Base-by-base conservation (phyloP, 2,797 vertebrate genomes). In the Hipposideros larvatus region DNA sequence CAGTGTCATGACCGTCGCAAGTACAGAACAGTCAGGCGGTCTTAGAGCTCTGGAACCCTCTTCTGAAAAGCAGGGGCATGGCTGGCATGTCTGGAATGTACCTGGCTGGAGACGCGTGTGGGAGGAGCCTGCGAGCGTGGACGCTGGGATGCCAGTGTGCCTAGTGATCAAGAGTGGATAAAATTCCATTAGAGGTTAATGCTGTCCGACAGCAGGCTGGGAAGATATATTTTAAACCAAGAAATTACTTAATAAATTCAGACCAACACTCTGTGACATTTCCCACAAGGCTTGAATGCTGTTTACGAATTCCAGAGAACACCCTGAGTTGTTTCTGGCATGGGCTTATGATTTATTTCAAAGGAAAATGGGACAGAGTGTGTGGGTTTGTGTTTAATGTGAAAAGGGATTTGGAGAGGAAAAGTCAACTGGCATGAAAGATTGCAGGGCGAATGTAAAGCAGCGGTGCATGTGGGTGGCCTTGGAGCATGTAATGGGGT, bases 401-500 rank as follows among this genome's bases (percentile, higher is more conserved):
- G 97, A 97, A 98, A 98, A 97, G 98, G 98, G 98, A 98, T 98
- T 98, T 98, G 97, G 96, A 98, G 98, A 98, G 97, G 98, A 98
- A 98, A 98, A 98, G 98, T 98, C 98, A 98, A 98, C 97, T 82
- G 97, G 97, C 98, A 97, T 98, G 98, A 98, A 98, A 97, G 98
- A 98, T 98, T 98, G 98, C 98, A 98, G 97, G 98, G 98, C 97
- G 98, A 97, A 97, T 87, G 96, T 63, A 90, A 97, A 97, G 98
- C 96, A 96, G 97, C 0, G 80, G 96, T 97, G 96, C 65, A 74
- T 94, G 98, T 98, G 98, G 98, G 98, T 98, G 98, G 98, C 82
- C 98, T 97, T 96, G 53, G 94, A 97, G 97, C 96, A 28, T 68
- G 94, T 85, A 97, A 97, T 85, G 75, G 98, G 96, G 95, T 98